Base-by-base conservation (phyloP, 2,113 vertebrate species). In the Noturus placidus region DNA sequence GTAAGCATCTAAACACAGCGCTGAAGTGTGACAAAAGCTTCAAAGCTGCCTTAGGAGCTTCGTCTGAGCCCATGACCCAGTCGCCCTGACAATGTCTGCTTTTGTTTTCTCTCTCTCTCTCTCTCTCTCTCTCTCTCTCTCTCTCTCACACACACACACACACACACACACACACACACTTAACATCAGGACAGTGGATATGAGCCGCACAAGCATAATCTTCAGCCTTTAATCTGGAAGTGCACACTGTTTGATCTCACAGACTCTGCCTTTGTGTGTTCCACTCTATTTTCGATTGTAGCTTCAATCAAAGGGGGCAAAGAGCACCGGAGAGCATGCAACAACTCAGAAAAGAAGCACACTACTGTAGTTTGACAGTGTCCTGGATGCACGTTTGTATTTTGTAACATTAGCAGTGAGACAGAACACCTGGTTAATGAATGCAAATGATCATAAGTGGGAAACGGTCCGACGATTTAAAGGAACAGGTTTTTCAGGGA, bases 131-230 rank as follows among this genome's bases (percentile, higher is more conserved):
- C 33, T 27, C 84, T 27, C 7, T 35, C 54, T 59, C 25, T 27
- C 83, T 13, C 78, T 4, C 78, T 19, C 88, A 91, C 89, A 86
- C 91, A 87, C 89, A 92, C 90, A 93, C 92, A 93, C 92, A 30
- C 33, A 81, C 50, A 50, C 13, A 72, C 87, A 92, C 90, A 90
- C 91, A 88, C 90, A 93, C 91, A 95, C 93, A 93, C 93, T 95
- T 94, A 92, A 93, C 92, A 95, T 95, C 94, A 93, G 93, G 93
- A 93, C 91, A 87, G 92, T 87, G 92, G 92, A 93, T 93, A 91
- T 89, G 93, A 94, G 93, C 92, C 90, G 93, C 93, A 93, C 90
- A 88, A 91, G 87, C 88, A 84, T 93, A 88, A 87, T 85, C 46
- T 79, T 82, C 52, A 86, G 88, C 90, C 91, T 92, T 92, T 92